Conservation (phyloP, 2,888 invertebrate species). For the Hipparchia sbordonii region DNA sequence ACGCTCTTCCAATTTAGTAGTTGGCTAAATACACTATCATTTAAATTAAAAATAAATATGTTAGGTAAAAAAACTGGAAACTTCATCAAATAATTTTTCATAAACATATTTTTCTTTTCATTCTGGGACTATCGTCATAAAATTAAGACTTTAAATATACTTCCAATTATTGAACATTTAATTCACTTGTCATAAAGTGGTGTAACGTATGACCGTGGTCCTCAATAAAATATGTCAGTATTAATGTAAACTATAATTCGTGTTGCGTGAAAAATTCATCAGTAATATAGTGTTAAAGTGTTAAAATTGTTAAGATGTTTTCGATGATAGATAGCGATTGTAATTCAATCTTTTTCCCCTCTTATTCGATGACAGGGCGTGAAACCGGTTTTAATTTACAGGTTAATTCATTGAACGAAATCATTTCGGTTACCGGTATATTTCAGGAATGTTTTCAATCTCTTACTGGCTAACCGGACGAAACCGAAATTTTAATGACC, state of each 20-base stretch:
- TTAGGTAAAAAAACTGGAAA: background rate
- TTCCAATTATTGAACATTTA: conserved; percentile 2
- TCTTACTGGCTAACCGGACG: no score
- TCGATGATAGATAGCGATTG: conserved; percentile 60
- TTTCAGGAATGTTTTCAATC: no score
- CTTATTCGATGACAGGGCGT: conserved; percentile 50
- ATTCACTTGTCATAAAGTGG: conserved; percentile 37
- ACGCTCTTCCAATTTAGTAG: background rate
- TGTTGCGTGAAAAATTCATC: conserved; percentile 49
- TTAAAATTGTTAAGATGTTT: conserved; percentile 59
- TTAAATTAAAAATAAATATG: background rate
- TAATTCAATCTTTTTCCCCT: conserved; percentile 58
- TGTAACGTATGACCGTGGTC: conserved; percentile 23
- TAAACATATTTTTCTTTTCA: background rate
- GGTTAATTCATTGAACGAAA: no score
- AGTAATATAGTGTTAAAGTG: conserved; percentile 44
- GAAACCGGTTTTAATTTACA: no score
- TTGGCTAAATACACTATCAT: background rate
- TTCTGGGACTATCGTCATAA: background rate
- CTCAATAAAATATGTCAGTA: conserved; percentile 61
- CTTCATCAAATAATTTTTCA: background rate
- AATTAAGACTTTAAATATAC: background rate
- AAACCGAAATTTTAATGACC: no score
- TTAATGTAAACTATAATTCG: conserved; percentile 58
- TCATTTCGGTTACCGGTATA: no score